Evolutionary conservation across 2,797 vertebrate genomes (phyloP).

Genomic region (Benthosema pterotum): DNA sequence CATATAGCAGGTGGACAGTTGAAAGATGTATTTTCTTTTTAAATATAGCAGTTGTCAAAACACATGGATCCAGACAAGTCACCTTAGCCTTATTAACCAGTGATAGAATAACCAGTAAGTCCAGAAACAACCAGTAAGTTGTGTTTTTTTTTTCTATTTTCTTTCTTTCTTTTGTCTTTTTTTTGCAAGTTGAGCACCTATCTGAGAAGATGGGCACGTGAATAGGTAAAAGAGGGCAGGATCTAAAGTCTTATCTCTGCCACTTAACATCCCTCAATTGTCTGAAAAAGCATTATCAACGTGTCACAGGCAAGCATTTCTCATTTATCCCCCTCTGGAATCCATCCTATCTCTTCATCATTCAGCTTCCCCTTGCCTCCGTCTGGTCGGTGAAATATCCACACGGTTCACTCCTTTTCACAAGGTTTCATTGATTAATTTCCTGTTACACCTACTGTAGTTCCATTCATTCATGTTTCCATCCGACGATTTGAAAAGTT

Average conservation of each 20-base stretch:
- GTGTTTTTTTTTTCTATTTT: constrained; percentile 49
- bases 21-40: constrained; percentile 13
- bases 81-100: constrained; percentile 44
- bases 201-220: constrained; percentile 55
- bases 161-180: constrained; percentile 29
- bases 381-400: constrained; percentile 35
- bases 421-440: constrained; percentile 25
- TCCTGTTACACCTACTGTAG: constrained; percentile 22
- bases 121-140: constrained; percentile 23
- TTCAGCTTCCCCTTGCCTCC: constrained; percentile 9
- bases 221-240: constrained; percentile 40
- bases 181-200: constrained; percentile 61
- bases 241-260: constrained; percentile 13
- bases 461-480: constrained; percentile 50
- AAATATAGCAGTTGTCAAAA: constrained; percentile 1
- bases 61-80: constrained; percentile 29
- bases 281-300: constrained; percentile 30
- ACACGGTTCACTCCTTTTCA: constrained; percentile 35
- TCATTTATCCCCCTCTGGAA: constrained; percentile 24
- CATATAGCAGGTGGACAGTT: constrained; percentile 43
- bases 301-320: constrained; percentile 39
- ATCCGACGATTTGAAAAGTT: constrained; percentile 66
- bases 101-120: constrained; percentile 44
- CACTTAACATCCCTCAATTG: constrained; percentile 3
- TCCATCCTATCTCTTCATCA: constrained; percentile 29